Evolutionary conservation across 2,888 invertebrate genomes (phyloP), one percentile per base, ranked within the genome.

Genomic region (Eurytoma adleriae): DNA sequence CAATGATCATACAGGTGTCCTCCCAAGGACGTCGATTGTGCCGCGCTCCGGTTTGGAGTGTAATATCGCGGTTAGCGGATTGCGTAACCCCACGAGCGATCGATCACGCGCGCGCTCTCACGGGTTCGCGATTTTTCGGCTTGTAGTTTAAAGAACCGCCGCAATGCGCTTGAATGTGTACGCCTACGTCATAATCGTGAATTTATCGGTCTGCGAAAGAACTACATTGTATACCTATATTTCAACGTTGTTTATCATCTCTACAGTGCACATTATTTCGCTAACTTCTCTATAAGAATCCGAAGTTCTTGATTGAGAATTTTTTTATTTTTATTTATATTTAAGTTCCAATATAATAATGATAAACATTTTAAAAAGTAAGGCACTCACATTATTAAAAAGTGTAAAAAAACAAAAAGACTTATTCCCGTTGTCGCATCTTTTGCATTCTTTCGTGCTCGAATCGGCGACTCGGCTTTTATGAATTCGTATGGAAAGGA

Each of bases 1-100:
- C 48, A 70, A 64, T 61, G 27, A 48, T 78, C 71, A 59, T 72
- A 84, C 85, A 85, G 85, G 85, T 86, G 85, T 85, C 85, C 80
- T 80, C 57, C 83, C 85, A 85, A 85, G 85, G 85, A 86, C 85
- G 64, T 72, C 72, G 71, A 67, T 72, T 71, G 78, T 78, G 78
- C 14, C 30, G 52, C 30, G 30, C 61, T 57, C 59, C 4, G 24
- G 71, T 14, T 62, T 16, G n/a, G 20, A 16, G 68, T 66, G 67
- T 71, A 48, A 71, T 78, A 27, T 71, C 66, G 71, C 66, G 78
- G 78, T 78, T 66, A 71, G 71, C 30, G 71, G 78, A 70, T 71
- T 78, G 71, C 78, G 78, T 67, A 78, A 78, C n/a, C 50, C 18
- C 24, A 18, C n/a, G 16, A 14, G 14, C 62, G 40, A 70, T 56